phyloP scores from a whole-genome alignment of 2,113 vertebrate genomes.

The Pitta sordida region DNA sequence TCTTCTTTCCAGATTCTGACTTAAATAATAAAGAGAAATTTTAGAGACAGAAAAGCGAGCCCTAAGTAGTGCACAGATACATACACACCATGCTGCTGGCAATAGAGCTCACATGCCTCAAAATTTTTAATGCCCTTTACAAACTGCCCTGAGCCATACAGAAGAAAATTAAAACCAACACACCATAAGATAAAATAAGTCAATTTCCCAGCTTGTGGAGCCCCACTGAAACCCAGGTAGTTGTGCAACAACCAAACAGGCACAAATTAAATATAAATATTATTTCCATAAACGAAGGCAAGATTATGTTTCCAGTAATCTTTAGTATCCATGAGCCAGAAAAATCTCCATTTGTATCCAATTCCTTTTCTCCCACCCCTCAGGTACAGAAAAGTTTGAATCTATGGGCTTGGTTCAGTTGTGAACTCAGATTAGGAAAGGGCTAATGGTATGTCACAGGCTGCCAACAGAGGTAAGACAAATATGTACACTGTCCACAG shows the following conservation, averaged over 20 bases:
- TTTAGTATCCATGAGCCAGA: not conserved
- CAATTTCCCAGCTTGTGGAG: not conserved
- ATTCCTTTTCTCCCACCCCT: not conserved
- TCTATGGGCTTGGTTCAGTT: not conserved
- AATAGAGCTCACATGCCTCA: not conserved
- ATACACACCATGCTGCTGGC: not conserved
- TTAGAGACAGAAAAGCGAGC: not conserved
- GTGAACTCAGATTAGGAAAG: not conserved
- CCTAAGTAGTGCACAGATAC: not conserved
- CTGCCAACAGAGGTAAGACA: not conserved
- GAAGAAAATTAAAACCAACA: not conserved
- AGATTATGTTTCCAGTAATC: not conserved
- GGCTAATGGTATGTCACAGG: rapidly evolving
- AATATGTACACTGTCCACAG: not conserved
- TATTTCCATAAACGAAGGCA: not conserved
- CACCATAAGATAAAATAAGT: not conserved
- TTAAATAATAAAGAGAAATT: not conserved
- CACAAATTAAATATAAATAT: not conserved
- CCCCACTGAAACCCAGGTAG: not conserved
- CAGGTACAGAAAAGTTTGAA: not conserved
- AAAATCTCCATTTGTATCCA: not conserved
- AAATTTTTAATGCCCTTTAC: not conserved
- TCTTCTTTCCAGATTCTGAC: not conserved
- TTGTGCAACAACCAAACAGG: not conserved
- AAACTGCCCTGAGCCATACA: not conserved